These are phyloP conservation scores for Heliconius aoede DNA, from an alignment of 2,888 invertebrate genomes.

Conservation along the genomic window DNA sequence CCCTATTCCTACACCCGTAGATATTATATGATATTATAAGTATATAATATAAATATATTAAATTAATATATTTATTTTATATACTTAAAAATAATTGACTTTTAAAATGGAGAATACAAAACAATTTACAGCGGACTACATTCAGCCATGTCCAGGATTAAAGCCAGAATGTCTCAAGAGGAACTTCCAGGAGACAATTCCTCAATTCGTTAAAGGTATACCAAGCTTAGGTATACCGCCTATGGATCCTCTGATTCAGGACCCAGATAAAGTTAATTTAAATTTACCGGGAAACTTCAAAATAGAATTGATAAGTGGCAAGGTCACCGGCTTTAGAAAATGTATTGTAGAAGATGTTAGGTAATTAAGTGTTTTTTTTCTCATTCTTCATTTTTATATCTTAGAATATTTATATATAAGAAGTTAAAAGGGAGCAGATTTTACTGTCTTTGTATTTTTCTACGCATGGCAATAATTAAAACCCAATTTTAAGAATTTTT, in stretches of 20 bases:
- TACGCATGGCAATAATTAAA: no score
- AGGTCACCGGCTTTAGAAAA: slow-evolving; percentile 64
- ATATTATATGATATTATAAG: no score
- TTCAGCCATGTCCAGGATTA: slow-evolving; percentile 60
- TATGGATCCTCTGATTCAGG: slow-evolving; percentile 58
- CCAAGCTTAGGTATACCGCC: slow-evolving; percentile 59
- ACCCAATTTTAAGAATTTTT: no score
- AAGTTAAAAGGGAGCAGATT: not conserved
- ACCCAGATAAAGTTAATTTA: slow-evolving; percentile 53
- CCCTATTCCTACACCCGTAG: no score
- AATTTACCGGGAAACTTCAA: slow-evolving; percentile 64
- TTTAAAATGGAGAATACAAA: no score
- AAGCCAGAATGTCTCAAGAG: slow-evolving; percentile 64
- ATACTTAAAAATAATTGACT: no score
- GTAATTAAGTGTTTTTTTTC: not conserved
- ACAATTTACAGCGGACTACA: slow-evolving; percentile 57
- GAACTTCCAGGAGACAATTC: slow-evolving; percentile 61
- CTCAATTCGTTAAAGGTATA: slow-evolving; percentile 63
- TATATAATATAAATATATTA: no score
- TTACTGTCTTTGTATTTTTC: not conserved
- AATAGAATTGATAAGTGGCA: slow-evolving; percentile 60
- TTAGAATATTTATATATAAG: not conserved
- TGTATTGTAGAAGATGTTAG: slow-evolving; percentile 61
- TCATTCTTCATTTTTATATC: not conserved
- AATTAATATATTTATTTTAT: no score